Evolutionary conservation across 2,113 vertebrate genomes (phyloP), one percentile per base, ranked within the genome.

Genomic region (Laterallus jamaicensis): DNA sequence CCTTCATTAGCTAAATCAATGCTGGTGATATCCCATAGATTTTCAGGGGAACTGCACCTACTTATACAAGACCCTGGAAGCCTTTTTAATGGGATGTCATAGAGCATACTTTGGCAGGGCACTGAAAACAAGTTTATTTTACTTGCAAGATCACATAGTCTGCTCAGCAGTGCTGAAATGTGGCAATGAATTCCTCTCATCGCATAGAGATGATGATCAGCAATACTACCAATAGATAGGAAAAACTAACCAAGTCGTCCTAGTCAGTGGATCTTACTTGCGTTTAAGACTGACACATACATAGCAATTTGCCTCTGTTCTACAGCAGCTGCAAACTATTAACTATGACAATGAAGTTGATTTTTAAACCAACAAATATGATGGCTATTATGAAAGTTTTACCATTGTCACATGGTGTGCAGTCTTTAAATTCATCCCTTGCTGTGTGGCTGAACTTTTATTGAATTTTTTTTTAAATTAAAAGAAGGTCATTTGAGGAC

Each of bases 331-430:
- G 97, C 95, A 97, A 97, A 89, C 90, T 80, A 97, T 97, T 97
- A 97, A 93, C 92, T 95, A 60, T 90, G 93, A 97, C 95, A 97
- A 97, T 95, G 96, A 97, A 96, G 92, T 62, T 92, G 91, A 96
- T 94, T 95, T 97, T 96, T 92, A 96, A 97, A 97, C 95, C 94
- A 97, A 97, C 96, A 97, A 96, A 96, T 96, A 95, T 97, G 94
- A 96, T 0, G 81, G 84, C 94, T 96, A 94, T 96, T 96, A 96
- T 96, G 96, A 96, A 97, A 96, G 96, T 94, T 97, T 96, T 95
- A 95, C 90, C 94, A 96, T 93, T 96, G 94, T 97, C 96, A 95
- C 92, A 96, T 95, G 93, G 93, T 96, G 92, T 89, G 92, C 95
- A 97, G 93, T 91, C 91, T 97, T 96, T 96, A 96, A 95, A 97